These are phyloP conservation scores for Euphydryas editha DNA, from an alignment of 2,888 invertebrate species.

Conservation along the genomic window DNA sequence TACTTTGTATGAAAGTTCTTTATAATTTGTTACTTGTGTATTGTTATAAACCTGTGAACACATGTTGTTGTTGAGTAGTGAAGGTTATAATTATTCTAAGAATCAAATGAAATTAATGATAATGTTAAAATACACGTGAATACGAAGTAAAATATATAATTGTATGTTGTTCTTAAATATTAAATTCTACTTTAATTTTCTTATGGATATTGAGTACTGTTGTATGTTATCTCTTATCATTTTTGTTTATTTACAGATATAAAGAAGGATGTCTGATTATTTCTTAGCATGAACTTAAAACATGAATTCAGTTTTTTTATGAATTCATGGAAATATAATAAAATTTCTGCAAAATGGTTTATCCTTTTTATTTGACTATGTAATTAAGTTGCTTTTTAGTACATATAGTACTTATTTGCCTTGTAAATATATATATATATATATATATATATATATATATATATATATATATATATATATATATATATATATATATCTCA, in stretches of 20 bases:
- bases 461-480: too few relatives aligned
- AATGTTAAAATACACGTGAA: not conserved
- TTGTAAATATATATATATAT: too few relatives aligned
- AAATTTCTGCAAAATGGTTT: too few relatives aligned
- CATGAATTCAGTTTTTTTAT: too few relatives aligned
- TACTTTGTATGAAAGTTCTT: not conserved
- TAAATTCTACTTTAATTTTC: too few relatives aligned
- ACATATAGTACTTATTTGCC: too few relatives aligned
- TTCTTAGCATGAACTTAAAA: too few relatives aligned
- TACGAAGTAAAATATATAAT: not conserved
- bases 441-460: too few relatives aligned
- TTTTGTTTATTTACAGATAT: not conserved
- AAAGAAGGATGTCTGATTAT: not conserved
- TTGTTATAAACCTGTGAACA: constrained; percentile 13
- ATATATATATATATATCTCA: too few relatives aligned
- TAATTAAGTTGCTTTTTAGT: too few relatives aligned
- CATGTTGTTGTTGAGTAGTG: constrained; percentile 6
- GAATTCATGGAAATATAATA: not conserved
- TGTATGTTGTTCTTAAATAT: not conserved
- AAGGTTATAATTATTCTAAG: constrained; percentile 8
- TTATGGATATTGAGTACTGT: not conserved
- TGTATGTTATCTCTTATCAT: not conserved
- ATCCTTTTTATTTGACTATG: too few relatives aligned
- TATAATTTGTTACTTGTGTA: not conserved
- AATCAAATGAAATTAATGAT: constrained; percentile 7